Conservation (phyloP, 2,888 invertebrate species). For the Hypolimnas misippus region DNA sequence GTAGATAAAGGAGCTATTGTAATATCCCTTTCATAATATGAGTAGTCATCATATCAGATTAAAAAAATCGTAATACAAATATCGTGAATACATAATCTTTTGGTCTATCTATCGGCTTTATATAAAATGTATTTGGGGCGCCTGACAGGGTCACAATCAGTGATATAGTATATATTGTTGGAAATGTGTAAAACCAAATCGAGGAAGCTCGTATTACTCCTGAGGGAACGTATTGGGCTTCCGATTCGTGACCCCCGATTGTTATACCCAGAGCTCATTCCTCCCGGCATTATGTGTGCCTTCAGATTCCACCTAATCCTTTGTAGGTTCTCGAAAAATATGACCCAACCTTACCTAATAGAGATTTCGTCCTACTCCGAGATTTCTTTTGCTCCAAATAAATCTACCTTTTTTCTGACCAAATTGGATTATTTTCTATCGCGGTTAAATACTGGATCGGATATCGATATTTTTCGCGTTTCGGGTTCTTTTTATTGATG, state of each 20-base stretch:
- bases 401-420: slow-evolving; percentile 43
- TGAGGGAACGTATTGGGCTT: slow-evolving; percentile 36
- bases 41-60: too few relatives aligned
- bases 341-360: slow-evolving; percentile 42
- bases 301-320: slow-evolving; percentile 45
- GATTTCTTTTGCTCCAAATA: slow-evolving; percentile 42
- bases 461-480: slow-evolving; percentile 40
- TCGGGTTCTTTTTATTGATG: slow-evolving; percentile 42
- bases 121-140: not conserved
- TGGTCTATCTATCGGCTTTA: not conserved
- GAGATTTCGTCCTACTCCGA: slow-evolving; percentile 38
- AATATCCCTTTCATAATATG: too few relatives aligned
- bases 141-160: not conserved
- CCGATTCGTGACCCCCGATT: slow-evolving; percentile 41
- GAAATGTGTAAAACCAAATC: slow-evolving; percentile 33
- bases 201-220: slow-evolving; percentile 37
- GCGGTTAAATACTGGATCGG: slow-evolving; percentile 45
- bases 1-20: too few relatives aligned
- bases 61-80: too few relatives aligned
- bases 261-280: slow-evolving; percentile 42
- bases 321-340: slow-evolving; percentile 46
- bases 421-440: slow-evolving; percentile 45
- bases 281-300: slow-evolving; percentile 38
- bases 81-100: too few relatives aligned
- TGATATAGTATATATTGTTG: slow-evolving; percentile 11